Percentiles rank a stretch among this genome's conserved stretches.
phyloP scores from a whole-genome alignment of 2,113 vertebrate genomes.

The Hippocampus mohnikei region DNA sequence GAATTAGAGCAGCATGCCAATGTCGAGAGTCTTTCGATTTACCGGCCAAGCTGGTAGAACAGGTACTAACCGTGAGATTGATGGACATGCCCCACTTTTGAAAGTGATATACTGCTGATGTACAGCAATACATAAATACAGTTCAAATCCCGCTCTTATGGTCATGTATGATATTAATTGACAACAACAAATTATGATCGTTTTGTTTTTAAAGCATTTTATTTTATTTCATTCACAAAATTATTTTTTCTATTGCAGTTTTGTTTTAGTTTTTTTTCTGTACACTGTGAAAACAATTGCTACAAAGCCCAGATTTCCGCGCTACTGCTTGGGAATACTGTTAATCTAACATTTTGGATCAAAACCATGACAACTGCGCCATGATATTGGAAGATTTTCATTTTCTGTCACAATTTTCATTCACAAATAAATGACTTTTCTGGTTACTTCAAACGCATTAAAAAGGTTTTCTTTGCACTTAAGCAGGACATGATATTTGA shows the following conservation, averaged over 20 bases:
- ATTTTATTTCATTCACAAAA: no score
- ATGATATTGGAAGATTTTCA: not conserved
- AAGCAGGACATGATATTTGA: not conserved
- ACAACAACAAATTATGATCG: no score
- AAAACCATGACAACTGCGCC: not conserved
- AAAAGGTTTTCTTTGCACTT: not conserved
- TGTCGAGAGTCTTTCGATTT: not conserved
- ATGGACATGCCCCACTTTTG: conserved; percentile 24
- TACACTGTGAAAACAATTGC: no score
- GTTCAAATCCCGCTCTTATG: no score
- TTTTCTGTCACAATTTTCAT: not conserved
- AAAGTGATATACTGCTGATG: no score
- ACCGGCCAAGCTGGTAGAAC: conserved; percentile 38
- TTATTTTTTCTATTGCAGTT: no score
- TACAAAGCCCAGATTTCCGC: not conserved
- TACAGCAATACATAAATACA: no score
- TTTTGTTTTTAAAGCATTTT: no score
- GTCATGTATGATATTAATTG: no score
- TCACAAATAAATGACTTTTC: not conserved
- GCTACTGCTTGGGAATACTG: not conserved
- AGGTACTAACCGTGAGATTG: conserved; percentile 35
- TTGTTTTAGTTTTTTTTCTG: no score
- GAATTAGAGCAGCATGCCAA: not conserved
- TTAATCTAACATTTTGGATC: not conserved
- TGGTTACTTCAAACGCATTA: not conserved